Evolutionary conservation across 2,797 vertebrate genomes (phyloP).

Genomic region (Trichosurus vulpecula): DNA sequence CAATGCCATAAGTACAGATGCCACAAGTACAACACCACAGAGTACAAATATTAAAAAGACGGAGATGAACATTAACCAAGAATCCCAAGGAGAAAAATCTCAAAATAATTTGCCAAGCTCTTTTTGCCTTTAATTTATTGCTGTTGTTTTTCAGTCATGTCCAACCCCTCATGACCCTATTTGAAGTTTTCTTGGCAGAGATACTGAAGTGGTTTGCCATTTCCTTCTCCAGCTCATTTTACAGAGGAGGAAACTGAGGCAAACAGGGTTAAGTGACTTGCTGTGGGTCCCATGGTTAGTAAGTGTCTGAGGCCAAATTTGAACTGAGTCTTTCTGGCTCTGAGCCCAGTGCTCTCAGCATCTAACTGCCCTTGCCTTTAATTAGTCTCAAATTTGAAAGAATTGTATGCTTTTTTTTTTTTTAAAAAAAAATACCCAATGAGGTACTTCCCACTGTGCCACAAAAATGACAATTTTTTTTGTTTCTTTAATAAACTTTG

Average conservation of each 20-base stretch:
- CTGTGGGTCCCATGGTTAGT: not conserved
- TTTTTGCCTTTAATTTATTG: not conserved
- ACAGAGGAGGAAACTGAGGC: not conserved
- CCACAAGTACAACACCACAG: not conserved
- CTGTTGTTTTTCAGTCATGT: not conserved
- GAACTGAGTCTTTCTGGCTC: not conserved
- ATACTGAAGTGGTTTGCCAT: not conserved
- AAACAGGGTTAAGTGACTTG: not conserved
- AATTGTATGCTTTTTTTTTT: not conserved
- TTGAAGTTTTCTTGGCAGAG: not conserved
- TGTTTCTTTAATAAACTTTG: slow-evolving; percentile 16
- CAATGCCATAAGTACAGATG: not conserved
- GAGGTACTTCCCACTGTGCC: not conserved
- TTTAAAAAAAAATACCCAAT: not conserved
- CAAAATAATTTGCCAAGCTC: not conserved
- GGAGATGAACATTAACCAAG: not conserved
- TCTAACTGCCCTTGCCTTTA: not conserved
- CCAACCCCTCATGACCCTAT: not conserved
- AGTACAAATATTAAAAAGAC: slow-evolving; percentile 5
- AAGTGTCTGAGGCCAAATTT: not conserved
- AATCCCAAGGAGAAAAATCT: not conserved
- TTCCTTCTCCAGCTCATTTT: not conserved
- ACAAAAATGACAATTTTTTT: not conserved
- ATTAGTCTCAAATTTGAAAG: not conserved
- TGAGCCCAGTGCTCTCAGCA: not conserved